Evolutionary conservation across 2,888 invertebrate species (phyloP).

Genomic region (Amblyjoppa fuscipennis): DNA sequence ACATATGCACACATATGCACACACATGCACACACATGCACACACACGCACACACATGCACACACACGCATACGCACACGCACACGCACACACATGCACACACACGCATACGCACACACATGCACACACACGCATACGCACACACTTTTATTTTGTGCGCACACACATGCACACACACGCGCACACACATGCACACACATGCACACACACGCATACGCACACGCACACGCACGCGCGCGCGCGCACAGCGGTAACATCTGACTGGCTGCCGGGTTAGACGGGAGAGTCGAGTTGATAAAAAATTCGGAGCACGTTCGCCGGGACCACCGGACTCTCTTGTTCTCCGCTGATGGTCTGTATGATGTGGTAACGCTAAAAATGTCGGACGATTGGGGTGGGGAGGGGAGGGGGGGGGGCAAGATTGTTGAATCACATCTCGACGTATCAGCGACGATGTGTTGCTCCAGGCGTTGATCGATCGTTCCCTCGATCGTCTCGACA

Average conservation of each 20-base stretch:
- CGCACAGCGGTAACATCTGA: background rate
- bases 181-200: too few species aligned
- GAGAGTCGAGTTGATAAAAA: slow-evolving; percentile 19
- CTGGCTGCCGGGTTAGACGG: slow-evolving; percentile 27
- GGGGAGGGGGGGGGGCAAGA: background rate
- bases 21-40: too few species aligned
- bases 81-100: background rate
- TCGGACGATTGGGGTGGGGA: background rate
- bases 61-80: too few species aligned
- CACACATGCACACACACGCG: too few species aligned
- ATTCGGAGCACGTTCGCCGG: slow-evolving; percentile 29
- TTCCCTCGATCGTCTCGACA: background rate
- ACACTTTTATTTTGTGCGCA: too few species aligned
- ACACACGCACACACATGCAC: background rate
- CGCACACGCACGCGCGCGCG: too few species aligned
- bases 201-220: too few species aligned
- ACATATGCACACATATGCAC: background rate
- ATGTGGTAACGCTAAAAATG: slow-evolving; percentile 13
- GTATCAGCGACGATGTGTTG: background rate
- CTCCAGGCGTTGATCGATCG: too few species aligned
- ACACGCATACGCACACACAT: background rate
- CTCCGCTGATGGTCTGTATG: background rate
- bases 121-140: too few species aligned
- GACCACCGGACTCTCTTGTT: background rate
- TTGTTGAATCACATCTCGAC: background rate